These are phyloP conservation scores for Drosophila maculinotata DNA, from an alignment of 2,888 invertebrate genomes.

Conservation along the genomic window DNA sequence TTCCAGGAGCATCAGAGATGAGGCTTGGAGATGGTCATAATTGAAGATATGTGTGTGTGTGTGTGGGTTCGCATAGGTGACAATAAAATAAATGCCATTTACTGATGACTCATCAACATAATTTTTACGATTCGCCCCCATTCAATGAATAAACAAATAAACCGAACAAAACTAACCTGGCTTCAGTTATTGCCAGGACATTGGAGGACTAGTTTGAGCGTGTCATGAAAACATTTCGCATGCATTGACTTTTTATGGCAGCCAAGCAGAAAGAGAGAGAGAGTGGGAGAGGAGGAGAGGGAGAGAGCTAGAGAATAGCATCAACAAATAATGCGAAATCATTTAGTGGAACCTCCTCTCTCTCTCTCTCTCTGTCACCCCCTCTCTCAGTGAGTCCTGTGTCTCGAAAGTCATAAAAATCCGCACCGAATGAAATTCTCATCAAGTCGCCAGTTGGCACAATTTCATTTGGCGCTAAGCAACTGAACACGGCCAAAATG, in stretches of 20 bases:
- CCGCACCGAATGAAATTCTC: slow-evolving; percentile 74
- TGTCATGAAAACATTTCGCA: slow-evolving; percentile 78
- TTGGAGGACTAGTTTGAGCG: slow-evolving; percentile 56
- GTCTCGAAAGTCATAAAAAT: slow-evolving; percentile 75
- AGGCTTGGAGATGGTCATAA: slow-evolving; percentile 56
- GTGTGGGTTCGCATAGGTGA: slow-evolving; percentile 46
- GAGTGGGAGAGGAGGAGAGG: background rate
- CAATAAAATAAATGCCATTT: slow-evolving; percentile 80
- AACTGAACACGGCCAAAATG: slow-evolving; percentile 62
- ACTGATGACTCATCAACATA: slow-evolving; percentile 83
- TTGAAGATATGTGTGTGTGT: slow-evolving; percentile 48
- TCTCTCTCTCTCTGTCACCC: background rate
- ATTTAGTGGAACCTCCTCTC: slow-evolving; percentile 64
- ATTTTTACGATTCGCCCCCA: slow-evolving; percentile 75
- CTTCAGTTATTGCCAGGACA: slow-evolving; percentile 14
- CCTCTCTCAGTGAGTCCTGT: slow-evolving; percentile 7
- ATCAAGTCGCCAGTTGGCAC: slow-evolving; percentile 77
- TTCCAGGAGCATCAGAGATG: slow-evolving; percentile 53
- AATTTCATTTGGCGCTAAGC: slow-evolving; percentile 74
- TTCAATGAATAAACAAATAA: slow-evolving; percentile 82
- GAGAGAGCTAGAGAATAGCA: slow-evolving; percentile 3
- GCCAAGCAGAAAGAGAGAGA: slow-evolving; percentile 23
- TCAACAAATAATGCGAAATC: slow-evolving; percentile 80
- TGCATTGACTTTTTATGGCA: slow-evolving; percentile 81
- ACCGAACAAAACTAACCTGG: slow-evolving; percentile 48